Percentiles rank a stretch among this genome's conserved stretches.
Evolutionary conservation across 2,797 vertebrate species (phyloP).

Genomic region (Mormyrus proboscirostris): DNA sequence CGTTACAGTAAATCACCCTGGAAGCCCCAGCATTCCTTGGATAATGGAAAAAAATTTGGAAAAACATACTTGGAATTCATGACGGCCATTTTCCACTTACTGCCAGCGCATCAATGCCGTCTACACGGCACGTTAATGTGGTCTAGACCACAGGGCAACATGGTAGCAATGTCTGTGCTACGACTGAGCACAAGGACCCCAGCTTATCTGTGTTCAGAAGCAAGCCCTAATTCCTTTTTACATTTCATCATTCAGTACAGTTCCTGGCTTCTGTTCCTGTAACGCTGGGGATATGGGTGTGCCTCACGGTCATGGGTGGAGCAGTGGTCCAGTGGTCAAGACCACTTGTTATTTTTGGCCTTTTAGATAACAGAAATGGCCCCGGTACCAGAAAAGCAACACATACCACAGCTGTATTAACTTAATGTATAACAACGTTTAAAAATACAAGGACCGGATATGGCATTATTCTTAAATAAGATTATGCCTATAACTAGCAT

Average conservation of each 20-base stretch:
- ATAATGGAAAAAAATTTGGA: constrained; percentile 52
- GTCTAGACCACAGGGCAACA: constrained; percentile 43
- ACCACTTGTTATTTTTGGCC: background rate
- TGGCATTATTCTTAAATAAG: background rate
- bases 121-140: constrained; percentile 55
- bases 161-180: background rate
- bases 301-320: background rate
- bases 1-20: constrained; percentile 52
- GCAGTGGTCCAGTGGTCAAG: background rate
- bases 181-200: background rate
- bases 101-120: constrained; percentile 57
- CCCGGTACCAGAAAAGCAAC: background rate
- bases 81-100: constrained; percentile 55
- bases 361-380: constrained; percentile 2
- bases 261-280: background rate
- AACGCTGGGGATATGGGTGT: background rate
- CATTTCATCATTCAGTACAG: background rate
- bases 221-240: background rate
- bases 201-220: background rate
- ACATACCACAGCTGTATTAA: background rate
- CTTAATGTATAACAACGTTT: background rate
- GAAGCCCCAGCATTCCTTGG: constrained; percentile 48
- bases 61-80: constrained; percentile 62
- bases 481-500: background rate
- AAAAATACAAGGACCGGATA: background rate